These are phyloP conservation scores for Canis aureus DNA, from an alignment of 2,113 vertebrate genomes.

Conservation along the genomic window DNA sequence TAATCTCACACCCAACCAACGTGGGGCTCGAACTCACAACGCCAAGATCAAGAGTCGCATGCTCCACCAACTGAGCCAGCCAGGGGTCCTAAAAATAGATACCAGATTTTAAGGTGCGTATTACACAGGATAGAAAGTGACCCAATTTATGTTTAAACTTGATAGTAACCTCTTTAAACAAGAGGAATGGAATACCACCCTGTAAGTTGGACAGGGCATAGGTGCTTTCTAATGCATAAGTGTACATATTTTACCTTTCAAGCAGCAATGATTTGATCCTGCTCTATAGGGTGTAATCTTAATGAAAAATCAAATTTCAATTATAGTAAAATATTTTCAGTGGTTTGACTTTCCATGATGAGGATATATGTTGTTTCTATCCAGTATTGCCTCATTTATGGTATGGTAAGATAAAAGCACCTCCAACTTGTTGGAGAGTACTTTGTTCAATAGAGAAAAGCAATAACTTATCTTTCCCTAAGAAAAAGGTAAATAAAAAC, in stretches of 20 bases:
- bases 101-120: neutral
- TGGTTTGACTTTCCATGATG: slow-evolving; percentile 9
- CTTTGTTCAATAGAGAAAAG: slow-evolving; percentile 39
- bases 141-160: slow-evolving; percentile 20
- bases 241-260: neutral
- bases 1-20: neutral
- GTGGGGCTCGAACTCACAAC: neutral
- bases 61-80: neutral
- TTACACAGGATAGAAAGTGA: slow-evolving; percentile 15
- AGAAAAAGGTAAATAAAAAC: slow-evolving; percentile 34
- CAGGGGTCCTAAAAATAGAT: neutral
- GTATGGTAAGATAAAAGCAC: neutral
- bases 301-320: slow-evolving; percentile 51
- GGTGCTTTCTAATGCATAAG: neutral
- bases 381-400: neutral
- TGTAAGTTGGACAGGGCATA: neutral
- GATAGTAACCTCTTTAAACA: slow-evolving; percentile 11
- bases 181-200: neutral
- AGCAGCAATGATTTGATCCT: slow-evolving; percentile 38
- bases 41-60: neutral
- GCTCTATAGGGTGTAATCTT: neutral
- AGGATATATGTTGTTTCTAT: neutral
- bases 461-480: slow-evolving; percentile 39
- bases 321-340: slow-evolving; percentile 30
- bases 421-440: neutral